Conservation (phyloP, 2,113 vertebrate species). For the Pluvialis apricaria region DNA sequence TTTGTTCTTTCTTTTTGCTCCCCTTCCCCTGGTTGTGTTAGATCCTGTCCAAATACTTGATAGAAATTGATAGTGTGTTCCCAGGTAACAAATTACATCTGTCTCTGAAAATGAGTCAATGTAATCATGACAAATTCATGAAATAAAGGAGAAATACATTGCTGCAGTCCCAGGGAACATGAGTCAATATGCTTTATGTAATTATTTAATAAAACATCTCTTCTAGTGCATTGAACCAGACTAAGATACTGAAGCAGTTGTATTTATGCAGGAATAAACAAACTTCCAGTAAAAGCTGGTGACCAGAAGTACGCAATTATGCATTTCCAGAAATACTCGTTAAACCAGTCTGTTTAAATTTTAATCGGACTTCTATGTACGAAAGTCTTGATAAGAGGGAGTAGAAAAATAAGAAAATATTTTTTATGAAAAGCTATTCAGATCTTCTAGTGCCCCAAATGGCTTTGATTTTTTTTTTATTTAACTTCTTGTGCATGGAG, state of each 20-base stretch:
- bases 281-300: conserved; percentile 66
- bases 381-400: not conserved
- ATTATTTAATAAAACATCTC: conserved; percentile 30
- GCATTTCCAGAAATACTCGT: conserved; percentile 53
- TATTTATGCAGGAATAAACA: conserved; percentile 61
- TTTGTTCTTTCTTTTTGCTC: not conserved
- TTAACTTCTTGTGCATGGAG: not conserved
- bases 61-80: conserved; percentile 27
- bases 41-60: conserved; percentile 37
- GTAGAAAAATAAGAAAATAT: not conserved
- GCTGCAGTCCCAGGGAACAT: not conserved
- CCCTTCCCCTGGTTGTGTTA: not conserved
- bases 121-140: conserved; percentile 55
- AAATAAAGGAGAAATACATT: conserved; percentile 30
- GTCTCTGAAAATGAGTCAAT: conserved; percentile 25
- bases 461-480: not conserved
- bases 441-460: not conserved
- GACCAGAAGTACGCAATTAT: conserved; percentile 56
- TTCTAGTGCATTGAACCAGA: conserved; percentile 23
- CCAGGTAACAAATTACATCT: conserved; percentile 34
- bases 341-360: conserved; percentile 63
- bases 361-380: conserved; percentile 40
- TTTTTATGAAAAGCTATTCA: not conserved
- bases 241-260: conserved; percentile 46
- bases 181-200: conserved; percentile 5